Percentiles rank a stretch among this genome's conserved stretches.
Evolutionary conservation across 1,140 invertebrate genomes (phyloP).

Genomic region (Oryzaephilus surinamensis): DNA sequence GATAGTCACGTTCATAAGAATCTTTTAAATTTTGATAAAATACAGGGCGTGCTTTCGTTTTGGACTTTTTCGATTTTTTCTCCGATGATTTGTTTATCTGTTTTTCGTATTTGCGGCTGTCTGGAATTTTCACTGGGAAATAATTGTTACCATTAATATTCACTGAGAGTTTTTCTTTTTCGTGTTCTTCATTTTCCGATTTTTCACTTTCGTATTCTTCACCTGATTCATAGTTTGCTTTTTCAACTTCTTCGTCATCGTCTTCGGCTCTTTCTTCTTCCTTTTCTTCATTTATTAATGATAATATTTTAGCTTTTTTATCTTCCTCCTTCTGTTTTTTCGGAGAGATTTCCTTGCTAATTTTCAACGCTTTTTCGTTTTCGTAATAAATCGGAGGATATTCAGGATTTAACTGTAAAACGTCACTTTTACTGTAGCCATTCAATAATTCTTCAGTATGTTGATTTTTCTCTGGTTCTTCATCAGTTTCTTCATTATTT

Average conservation of each 20-base stretch:
- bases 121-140: no score
- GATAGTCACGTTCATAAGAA: no score
- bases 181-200: conserved; percentile 2
- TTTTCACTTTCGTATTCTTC: conserved; percentile 9
- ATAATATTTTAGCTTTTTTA: conserved; percentile 3
- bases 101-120: no score
- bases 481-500: conserved; percentile 3
- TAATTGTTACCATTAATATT: no score
- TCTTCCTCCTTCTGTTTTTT: conserved; percentile 5
- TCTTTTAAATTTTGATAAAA: no score
- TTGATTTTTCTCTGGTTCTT: conserved; percentile 5
- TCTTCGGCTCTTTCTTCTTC: not conserved
- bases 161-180: no score
- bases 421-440: no score
- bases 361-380: not conserved
- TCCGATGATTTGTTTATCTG: no score
- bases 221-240: not conserved
- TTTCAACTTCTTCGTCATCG: conserved; percentile 5
- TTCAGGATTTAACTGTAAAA: not conserved
- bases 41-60: no score
- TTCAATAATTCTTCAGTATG: not conserved
- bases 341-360: not conserved
- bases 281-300: not conserved
- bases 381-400: not conserved
- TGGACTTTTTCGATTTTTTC: no score